Base-by-base conservation (phyloP, 2,797 vertebrate genomes). In the Parotocinclus haroldoi region DNA sequence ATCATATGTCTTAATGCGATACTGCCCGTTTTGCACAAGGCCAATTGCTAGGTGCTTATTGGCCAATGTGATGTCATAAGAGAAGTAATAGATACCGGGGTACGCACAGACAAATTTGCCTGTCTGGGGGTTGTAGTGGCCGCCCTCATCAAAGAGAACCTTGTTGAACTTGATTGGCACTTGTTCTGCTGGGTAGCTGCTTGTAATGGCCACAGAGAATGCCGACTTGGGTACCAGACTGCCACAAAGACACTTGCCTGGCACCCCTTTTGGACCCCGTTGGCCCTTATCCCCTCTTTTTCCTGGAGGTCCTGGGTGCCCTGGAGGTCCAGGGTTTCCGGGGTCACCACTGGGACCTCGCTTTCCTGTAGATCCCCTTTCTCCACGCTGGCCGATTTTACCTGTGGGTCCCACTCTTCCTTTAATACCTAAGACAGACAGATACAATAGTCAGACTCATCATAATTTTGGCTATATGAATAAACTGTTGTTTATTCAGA, bases 101-200 rank as follows among this genome's bases (percentile, higher is more conserved):
- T 93, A 95, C 0, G 94, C 93, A 39, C 97, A 98, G 73, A 94
- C 91, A 80, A 95, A 99, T 84, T 99, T 99, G 27, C 97, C 97
- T 0, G 93, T 96, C 61, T 89, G 84, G 0, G 95, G 91, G 78
- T 93, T 95, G 81, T 99, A 99, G 77, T 99, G 94, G 10, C 89
- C 91, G 0, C 94, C 96, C 80, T 98, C 95, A 0, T 98, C 91
- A 76, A 96, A 94, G 37, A 99, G 91, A 40, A 99, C 86, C 85
- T 99, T 99, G 78, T 99, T 96, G 85, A 99, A 99, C 73, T 92
- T 83, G 49, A 99, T 99, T 10, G 97, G 96, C 0, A 79, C 53
- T 66, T 93, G 89, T 83, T 98, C 97, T 59, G 89, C 78, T 0
- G 97, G 97, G 82, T 96, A 99, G 87, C 96, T 98, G 36, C 93